Base-by-base conservation (phyloP, 2,113 vertebrate species). In the Melanostigma gelatinosum region DNA sequence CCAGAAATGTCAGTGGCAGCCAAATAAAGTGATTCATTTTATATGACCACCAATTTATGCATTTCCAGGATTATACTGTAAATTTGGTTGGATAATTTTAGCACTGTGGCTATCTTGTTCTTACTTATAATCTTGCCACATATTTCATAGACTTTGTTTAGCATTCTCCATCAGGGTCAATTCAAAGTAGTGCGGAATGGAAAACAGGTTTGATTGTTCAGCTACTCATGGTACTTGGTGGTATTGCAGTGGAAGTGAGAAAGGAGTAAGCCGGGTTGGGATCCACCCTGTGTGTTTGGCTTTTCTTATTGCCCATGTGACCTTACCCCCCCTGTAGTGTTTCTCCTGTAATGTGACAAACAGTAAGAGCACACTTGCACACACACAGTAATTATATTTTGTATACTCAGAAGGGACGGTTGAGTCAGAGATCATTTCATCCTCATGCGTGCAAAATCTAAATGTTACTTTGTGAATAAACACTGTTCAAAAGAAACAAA, bases 401-500 rank as follows among this genome's bases (percentile, higher is more conserved):
- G 61, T 18, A 50, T 67, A 48, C 15, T 72, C 48, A 68, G 10
- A 22, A 48, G 20, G 18, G 13, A 68, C 18, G 61, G 18, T 46
- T 46, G 27, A 77, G 42, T 77, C 38, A 70, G n/a, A 38, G n/a
- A 36, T 18, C 34, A 32, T 62, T 71, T 70, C 55, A 60, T 60
- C 57, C 54, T 57, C 36, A 27, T 82, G 15, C 67, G 54, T 85
- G 46, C 29, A 72, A 48, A 79, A 70, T 74, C 20, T 74, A 65
- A 82, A 85, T 63, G 70, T 87, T 20, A 68, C 50, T 40, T 80
- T 84, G 80, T 86, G 58, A 85, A 80, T 87, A 85, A 87, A 85
- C 48, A 70, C 6, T 73, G 52, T 82, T 44, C 24, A 80, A 66
- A 70, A 46, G 58, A 64, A 77, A 58, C 40, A 24, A 48, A 20